A percentile compares a stretch with the other conserved stretches of the same genome.
phyloP scores from a whole-genome alignment of 1,140 invertebrate species.

The Leucophenga varia region DNA sequence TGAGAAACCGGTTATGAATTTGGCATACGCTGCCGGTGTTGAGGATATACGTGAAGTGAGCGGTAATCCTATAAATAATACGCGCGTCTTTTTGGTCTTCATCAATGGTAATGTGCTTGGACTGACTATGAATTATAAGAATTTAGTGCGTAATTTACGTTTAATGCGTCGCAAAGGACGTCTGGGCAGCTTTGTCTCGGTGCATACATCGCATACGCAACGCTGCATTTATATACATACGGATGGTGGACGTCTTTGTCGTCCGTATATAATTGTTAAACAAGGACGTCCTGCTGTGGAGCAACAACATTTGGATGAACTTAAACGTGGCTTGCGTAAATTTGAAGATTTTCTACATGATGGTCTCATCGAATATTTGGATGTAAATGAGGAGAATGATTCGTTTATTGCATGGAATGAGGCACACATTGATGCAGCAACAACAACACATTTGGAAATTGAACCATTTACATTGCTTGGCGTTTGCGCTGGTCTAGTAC shows the following conservation, averaged over 20 bases:
- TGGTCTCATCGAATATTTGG: slow-evolving; percentile 96
- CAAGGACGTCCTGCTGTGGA: slow-evolving; percentile 73
- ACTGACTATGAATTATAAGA: slow-evolving; percentile 72
- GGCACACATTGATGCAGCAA: slow-evolving; percentile 69
- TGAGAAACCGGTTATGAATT: slow-evolving; percentile 76
- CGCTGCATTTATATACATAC: slow-evolving; percentile 92
- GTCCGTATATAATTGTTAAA: slow-evolving; percentile 94
- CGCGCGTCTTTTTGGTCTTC: slow-evolving; percentile 84
- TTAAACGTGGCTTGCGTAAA: slow-evolving; percentile 78
- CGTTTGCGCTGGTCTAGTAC: slow-evolving; percentile 95
- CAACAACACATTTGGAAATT: slow-evolving; percentile 95
- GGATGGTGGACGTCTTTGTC: slow-evolving; percentile 94
- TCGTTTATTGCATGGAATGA: slow-evolving; percentile 90
- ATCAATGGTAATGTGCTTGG: slow-evolving; percentile 96
- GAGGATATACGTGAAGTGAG: slow-evolving; percentile 84
- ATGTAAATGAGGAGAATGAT: slow-evolving; percentile 99
- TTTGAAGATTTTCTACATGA: slow-evolving; percentile 94
- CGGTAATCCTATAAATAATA: slow-evolving; percentile 83
- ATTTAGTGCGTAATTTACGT: slow-evolving; percentile 74
- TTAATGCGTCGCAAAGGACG: slow-evolving; percentile 79
- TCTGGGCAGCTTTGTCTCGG: slow-evolving; percentile 91
- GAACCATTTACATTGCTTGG: slow-evolving; percentile 96
- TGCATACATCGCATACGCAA: slow-evolving; percentile 87
- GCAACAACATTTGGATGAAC: slow-evolving; percentile 76
- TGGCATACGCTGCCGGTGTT: slow-evolving; percentile 87